phyloP scores from a whole-genome alignment of 2,888 invertebrate genomes.

The Cheilosia urbana region DNA sequence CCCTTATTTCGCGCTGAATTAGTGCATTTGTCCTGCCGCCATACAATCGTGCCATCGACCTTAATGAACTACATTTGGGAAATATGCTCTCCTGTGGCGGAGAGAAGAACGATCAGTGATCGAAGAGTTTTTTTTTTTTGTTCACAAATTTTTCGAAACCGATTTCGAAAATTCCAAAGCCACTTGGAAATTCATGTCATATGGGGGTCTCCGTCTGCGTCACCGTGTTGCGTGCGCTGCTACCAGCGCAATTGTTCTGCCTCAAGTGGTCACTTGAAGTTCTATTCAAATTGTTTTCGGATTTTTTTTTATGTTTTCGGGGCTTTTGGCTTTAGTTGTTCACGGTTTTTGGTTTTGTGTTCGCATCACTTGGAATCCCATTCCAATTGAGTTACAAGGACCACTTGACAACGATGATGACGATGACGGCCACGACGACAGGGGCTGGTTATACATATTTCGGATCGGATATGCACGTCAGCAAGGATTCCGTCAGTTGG shows the following conservation, averaged over 20 bases:
- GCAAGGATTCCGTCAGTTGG: slow-evolving; percentile 73
- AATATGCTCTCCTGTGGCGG: slow-evolving; percentile 47
- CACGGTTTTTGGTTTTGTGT: slow-evolving; percentile 48
- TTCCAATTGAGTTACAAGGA: slow-evolving; percentile 74
- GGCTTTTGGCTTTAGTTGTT: slow-evolving; percentile 56
- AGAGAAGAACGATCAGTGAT: slow-evolving; percentile 54
- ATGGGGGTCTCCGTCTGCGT: slow-evolving; percentile 62
- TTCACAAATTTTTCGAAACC: slow-evolving; percentile 10
- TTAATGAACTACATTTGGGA: slow-evolving; percentile 56
- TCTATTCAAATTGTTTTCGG: slow-evolving; percentile 67
- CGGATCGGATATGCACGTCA: slow-evolving; percentile 42
- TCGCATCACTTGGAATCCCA: slow-evolving; percentile 69
- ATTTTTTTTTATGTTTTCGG: slow-evolving; percentile 41
- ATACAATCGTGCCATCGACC: slow-evolving; percentile 26
- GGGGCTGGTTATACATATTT: slow-evolving; percentile 23
- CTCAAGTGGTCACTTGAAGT: slow-evolving; percentile 74
- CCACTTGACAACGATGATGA: slow-evolving; percentile 70
- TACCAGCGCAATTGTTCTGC: slow-evolving; percentile 70
- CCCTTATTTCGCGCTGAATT: slow-evolving; percentile 52
- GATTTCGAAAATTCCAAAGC: slow-evolving; percentile 55
- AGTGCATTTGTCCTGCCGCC: slow-evolving; percentile 4
- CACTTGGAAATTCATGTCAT: slow-evolving; percentile 73
- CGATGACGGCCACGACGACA: slow-evolving; percentile 50
- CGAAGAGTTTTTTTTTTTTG: slow-evolving; percentile 16
- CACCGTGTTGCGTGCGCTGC: slow-evolving; percentile 41